phyloP scores from a whole-genome alignment of 2,113 vertebrate species.

The Thermophis baileyi region DNA sequence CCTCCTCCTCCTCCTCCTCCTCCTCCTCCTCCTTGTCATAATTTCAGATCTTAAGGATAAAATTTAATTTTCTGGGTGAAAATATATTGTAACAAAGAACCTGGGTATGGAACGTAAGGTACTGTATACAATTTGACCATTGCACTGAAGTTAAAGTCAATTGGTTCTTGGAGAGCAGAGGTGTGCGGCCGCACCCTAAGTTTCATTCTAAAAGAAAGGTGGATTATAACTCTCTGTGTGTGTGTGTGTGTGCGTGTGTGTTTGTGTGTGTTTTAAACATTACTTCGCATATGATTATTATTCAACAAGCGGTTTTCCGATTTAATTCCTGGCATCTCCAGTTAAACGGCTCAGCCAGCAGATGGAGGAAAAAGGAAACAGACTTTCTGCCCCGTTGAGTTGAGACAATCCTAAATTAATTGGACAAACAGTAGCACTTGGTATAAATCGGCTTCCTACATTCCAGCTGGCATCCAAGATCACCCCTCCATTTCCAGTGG shows the following conservation, averaged over 20 bases:
- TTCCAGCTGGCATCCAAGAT: background rate
- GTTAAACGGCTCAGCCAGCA: background rate
- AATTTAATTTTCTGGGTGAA: background rate
- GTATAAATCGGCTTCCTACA: background rate
- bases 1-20: too few species aligned
- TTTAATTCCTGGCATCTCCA: background rate
- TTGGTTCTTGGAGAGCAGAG: background rate
- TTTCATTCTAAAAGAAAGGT: background rate
- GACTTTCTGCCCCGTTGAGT: background rate
- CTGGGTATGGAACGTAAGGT: background rate
- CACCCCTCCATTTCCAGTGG: background rate
- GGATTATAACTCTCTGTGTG: background rate
- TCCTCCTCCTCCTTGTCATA: background rate
- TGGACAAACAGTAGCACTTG: background rate
- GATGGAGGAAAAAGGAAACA: background rate
- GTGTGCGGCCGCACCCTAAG: fast-evolving
- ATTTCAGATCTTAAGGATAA: background rate
- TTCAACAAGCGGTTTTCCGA: background rate
- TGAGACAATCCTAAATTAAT: background rate
- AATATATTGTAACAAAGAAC: background rate
- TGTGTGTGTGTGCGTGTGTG: background rate
- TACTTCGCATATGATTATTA: background rate
- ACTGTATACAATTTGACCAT: background rate
- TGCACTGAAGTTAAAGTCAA: background rate
- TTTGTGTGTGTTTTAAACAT: background rate